phyloP scores from a whole-genome alignment of 2,888 invertebrate species.

The Thymelicus acteon region DNA sequence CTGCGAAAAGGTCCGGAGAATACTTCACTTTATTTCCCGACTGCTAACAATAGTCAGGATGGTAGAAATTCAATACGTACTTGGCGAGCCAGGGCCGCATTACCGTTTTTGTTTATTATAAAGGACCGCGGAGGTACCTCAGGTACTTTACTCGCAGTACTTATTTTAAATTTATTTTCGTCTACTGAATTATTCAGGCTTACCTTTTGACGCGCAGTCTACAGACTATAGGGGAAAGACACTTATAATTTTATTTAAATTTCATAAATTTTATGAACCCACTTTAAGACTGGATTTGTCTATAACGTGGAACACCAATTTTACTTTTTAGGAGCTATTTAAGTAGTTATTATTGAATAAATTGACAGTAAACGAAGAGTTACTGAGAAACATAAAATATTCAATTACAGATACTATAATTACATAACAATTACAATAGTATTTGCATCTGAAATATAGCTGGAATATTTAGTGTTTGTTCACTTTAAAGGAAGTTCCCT shows the following conservation, averaged over 20 bases:
- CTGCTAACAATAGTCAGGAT: slow-evolving; percentile 41
- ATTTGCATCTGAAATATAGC: too few relatives aligned
- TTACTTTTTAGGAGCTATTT: too few relatives aligned
- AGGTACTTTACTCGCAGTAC: slow-evolving; percentile 31
- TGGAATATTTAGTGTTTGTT: too few relatives aligned
- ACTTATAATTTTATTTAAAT: neutral
- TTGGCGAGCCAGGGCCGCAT: slow-evolving; percentile 48
- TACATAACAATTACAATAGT: too few relatives aligned
- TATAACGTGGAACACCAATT: too few relatives aligned
- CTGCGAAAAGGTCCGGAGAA: slow-evolving; percentile 45
- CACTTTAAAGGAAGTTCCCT: too few relatives aligned
- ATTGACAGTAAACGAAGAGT: too few relatives aligned
- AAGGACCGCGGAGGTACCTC: slow-evolving; percentile 45
- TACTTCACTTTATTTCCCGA: slow-evolving; percentile 48
- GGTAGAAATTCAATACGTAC: slow-evolving; percentile 62
- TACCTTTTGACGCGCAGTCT: neutral
- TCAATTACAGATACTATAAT: too few relatives aligned
- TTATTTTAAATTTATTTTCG: slow-evolving; percentile 13
- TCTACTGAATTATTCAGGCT: neutral
- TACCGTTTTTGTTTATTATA: slow-evolving; percentile 48
- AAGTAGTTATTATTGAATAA: too few relatives aligned
- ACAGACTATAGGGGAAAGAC: neutral
- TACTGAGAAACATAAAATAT: too few relatives aligned
- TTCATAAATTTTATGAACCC: too few relatives aligned
- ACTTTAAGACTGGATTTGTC: too few relatives aligned